Percentiles rank a stretch among this genome's conserved stretches.
These are phyloP conservation scores for Cyprinella venusta DNA, from an alignment of 2,797 vertebrate genomes.

Conservation along the genomic window DNA sequence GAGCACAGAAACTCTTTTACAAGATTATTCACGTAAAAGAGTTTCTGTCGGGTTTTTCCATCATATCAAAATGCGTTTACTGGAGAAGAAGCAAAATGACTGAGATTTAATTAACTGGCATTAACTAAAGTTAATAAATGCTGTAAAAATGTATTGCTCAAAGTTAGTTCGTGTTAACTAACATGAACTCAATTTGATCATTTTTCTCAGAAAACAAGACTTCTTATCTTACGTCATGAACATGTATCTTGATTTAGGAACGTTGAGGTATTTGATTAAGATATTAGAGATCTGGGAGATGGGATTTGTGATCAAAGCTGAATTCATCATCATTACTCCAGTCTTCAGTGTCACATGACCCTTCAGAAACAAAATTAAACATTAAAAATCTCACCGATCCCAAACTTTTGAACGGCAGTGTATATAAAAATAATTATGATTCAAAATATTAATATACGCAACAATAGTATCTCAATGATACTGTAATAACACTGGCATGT, in stretches of 20 bases:
- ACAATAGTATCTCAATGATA: neutral
- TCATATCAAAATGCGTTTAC: neutral
- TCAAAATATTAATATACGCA: neutral
- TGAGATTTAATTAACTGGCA: neutral
- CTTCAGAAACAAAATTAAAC: too few relatives aligned
- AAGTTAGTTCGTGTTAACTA: too few relatives aligned
- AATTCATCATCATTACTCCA: too few relatives aligned
- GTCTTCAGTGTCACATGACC: too few relatives aligned
- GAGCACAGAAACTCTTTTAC: slow-evolving; percentile 77
- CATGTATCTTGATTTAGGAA: neutral
- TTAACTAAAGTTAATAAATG: neutral
- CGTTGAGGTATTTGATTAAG: neutral
- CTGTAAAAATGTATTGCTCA: neutral
- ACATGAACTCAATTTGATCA: neutral
- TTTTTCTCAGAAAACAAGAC: neutral
- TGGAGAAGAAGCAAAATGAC: neutral
- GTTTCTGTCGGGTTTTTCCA: neutral
- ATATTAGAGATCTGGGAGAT: slow-evolving; percentile 73
- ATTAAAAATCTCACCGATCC: too few relatives aligned
- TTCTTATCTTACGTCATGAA: neutral
- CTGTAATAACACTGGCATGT: neutral
- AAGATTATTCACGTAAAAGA: neutral
- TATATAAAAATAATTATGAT: too few relatives aligned
- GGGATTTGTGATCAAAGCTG: too few relatives aligned
- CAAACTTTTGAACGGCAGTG: too few relatives aligned